Evolutionary conservation across 1,140 invertebrate genomes (phyloP).

Genomic region (Zaprionus ornatus): DNA sequence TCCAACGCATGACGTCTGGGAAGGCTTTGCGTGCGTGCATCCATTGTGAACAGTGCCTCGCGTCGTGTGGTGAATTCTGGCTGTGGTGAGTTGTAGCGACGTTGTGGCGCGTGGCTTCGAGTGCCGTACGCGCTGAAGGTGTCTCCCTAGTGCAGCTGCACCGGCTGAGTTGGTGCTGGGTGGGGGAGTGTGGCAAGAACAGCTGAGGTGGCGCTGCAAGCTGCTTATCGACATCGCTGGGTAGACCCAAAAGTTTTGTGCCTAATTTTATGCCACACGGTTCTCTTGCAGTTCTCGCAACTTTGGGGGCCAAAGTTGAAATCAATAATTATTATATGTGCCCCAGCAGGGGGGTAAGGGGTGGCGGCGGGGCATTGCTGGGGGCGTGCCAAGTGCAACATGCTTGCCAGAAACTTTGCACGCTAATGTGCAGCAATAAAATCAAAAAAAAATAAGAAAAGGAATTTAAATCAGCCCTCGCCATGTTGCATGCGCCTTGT

Average conservation of each 20-base stretch:
- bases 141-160: conserved; percentile 45
- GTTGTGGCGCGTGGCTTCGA: conserved; percentile 14
- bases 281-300: conserved; percentile 26
- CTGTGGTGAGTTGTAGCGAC: neutral
- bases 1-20: conserved; percentile 73
- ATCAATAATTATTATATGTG: conserved; percentile 75
- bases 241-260: conserved; percentile 43
- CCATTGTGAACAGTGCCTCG: conserved; percentile 54
- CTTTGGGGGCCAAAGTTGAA: conserved; percentile 61
- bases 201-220: conserved; percentile 26
- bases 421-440: conserved; percentile 76
- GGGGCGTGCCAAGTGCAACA: conserved; percentile 51
- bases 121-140: conserved; percentile 28
- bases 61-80: conserved; percentile 40
- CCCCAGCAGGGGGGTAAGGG: conserved; percentile 9
- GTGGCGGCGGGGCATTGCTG: neutral
- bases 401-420: conserved; percentile 74
- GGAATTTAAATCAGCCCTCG: conserved; percentile 63
- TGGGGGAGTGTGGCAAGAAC: neutral
- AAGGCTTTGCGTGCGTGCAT: neutral
- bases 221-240: conserved; percentile 43
- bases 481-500: conserved; percentile 63
- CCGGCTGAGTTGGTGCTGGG: neutral
- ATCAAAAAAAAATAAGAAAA: conserved; percentile 6
- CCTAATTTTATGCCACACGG: conserved; percentile 55